Evolutionary conservation across 1,140 invertebrate genomes (phyloP).

Genomic region (Diorhabda carinulata): DNA sequence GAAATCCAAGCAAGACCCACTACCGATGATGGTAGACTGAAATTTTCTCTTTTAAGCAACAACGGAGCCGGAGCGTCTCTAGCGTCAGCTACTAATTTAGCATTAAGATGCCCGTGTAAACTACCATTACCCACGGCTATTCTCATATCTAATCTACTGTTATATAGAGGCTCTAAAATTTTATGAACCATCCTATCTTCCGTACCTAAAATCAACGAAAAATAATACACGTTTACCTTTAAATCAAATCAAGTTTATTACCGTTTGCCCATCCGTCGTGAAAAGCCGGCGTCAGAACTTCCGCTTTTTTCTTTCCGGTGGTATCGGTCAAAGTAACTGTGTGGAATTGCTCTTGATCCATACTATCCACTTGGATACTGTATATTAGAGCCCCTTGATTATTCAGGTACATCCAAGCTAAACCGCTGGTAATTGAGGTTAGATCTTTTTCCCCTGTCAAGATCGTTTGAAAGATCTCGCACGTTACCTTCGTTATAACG

Average conservation of each 20-base stretch:
- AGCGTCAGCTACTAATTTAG: slow-evolving; percentile 70
- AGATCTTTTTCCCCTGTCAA: slow-evolving; percentile 52
- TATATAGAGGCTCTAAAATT: slow-evolving; percentile 73
- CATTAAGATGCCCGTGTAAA: slow-evolving; percentile 61
- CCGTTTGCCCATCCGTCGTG: slow-evolving; percentile 60
- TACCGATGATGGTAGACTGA: slow-evolving; percentile 49
- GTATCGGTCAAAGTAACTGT: slow-evolving; percentile 66
- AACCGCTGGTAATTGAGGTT: slow-evolving; percentile 51
- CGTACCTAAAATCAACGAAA: slow-evolving; percentile 45
- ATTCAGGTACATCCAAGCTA: slow-evolving; percentile 77
- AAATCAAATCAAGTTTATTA: neutral
- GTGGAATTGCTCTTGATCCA: slow-evolving; percentile 52
- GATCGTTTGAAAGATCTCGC: slow-evolving; percentile 74
- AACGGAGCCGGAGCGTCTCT: slow-evolving; percentile 64
- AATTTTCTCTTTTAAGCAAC: slow-evolving; percentile 58
- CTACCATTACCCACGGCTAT: slow-evolving; percentile 59
- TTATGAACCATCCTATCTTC: slow-evolving; percentile 62
- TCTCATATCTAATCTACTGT: slow-evolving; percentile 71
- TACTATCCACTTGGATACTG: slow-evolving; percentile 60
- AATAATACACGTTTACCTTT: no score
- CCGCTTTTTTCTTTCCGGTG: slow-evolving; percentile 66
- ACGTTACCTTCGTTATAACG: slow-evolving; percentile 67
- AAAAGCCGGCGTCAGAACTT: slow-evolving; percentile 62
- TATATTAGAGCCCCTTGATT: slow-evolving; percentile 70
- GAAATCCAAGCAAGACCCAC: slow-evolving; percentile 78